Percentiles rank a stretch among this genome's conserved stretches.
These are phyloP conservation scores for Brachionus sp. DNA, from an alignment of 1,140 invertebrate species.

Conservation along the genomic window DNA sequence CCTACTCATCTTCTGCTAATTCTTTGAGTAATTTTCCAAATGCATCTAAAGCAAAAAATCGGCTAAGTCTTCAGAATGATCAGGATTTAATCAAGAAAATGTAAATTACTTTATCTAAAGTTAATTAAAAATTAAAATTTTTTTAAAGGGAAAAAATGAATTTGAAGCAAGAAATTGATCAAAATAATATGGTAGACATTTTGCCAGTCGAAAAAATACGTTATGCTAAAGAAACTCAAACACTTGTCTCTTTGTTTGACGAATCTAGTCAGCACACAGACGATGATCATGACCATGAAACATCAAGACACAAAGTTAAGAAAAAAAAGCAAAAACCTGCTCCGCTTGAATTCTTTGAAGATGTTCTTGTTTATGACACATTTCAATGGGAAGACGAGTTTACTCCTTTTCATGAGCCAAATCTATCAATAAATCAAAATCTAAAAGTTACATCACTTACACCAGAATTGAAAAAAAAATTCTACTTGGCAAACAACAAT, in stretches of 20 bases:
- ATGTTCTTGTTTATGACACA: constrained; percentile 30
- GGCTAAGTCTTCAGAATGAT: background rate
- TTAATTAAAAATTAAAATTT: background rate
- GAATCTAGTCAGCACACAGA: background rate
- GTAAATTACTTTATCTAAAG: background rate
- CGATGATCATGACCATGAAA: background rate
- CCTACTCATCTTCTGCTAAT: background rate
- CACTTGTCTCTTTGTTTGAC: background rate
- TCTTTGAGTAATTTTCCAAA: background rate
- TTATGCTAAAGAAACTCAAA: constrained; percentile 44
- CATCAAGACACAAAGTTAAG: background rate
- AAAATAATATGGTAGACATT: constrained; percentile 8
- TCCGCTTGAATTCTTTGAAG: constrained; percentile 1
- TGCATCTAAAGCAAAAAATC: background rate
- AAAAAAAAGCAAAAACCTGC: background rate
- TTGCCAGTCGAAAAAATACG: constrained; percentile 28
- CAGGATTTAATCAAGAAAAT: constrained; percentile 13
- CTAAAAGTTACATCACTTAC: background rate
- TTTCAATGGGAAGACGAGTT: constrained; percentile 46
- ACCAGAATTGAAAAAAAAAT: background rate
- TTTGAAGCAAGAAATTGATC: background rate
- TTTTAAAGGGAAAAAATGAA: constrained; percentile 29
- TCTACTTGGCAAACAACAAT: background rate
- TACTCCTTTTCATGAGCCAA: background rate
- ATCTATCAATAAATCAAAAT: background rate